Base-by-base conservation (phyloP, 1,140 invertebrate genomes). In the Cepaea nemoralis region DNA sequence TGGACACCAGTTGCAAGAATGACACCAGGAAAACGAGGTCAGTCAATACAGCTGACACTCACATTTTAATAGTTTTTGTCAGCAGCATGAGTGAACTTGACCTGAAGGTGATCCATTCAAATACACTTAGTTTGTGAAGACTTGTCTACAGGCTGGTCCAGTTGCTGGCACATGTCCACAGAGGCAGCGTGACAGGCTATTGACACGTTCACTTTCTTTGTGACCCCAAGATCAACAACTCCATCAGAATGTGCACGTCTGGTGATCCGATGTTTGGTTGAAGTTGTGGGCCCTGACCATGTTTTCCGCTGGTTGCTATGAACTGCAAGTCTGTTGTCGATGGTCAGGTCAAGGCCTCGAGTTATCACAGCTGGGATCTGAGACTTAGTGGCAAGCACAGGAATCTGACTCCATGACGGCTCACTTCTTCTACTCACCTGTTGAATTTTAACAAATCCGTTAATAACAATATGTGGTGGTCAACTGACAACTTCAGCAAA, bases 241-340 rank as follows among this genome's bases (percentile, higher is more conserved):
- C 59, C 59, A 63, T 63, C 59, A 31, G 59, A 63, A 63, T 63
- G 22, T 63, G 59, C 59, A 6, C 59, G 59, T 63, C 59, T 63
- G 59, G 59, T 27, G 27, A 5, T 31, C 5, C 27, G 5, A 31
- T 16, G 10, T 63, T 63, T 63, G 16, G 59, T 63, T n/a, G n/a
- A n/a, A 63, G 1, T 31, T 63, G 3, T 31, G 6, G 59, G 16
- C 27, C n/a, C 59, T 6, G n/a, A 31, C 55, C 8, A 59, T 24
- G 8, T 59, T 27, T 63, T 6, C 33, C 27, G n/a, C n/a, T 63
- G 59, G 27, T 63, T 31, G 22, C 59, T 31, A 31, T 1, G 59
- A 14, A 1, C 59, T 19, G 10, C 59, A 14, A 63, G 22, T 31
- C 59, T 63, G n/a, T 27, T 31, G 33, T 3, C 33, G n/a, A 63